phyloP scores from a whole-genome alignment of 2,797 vertebrate species.

The Clarias pachynema region DNA sequence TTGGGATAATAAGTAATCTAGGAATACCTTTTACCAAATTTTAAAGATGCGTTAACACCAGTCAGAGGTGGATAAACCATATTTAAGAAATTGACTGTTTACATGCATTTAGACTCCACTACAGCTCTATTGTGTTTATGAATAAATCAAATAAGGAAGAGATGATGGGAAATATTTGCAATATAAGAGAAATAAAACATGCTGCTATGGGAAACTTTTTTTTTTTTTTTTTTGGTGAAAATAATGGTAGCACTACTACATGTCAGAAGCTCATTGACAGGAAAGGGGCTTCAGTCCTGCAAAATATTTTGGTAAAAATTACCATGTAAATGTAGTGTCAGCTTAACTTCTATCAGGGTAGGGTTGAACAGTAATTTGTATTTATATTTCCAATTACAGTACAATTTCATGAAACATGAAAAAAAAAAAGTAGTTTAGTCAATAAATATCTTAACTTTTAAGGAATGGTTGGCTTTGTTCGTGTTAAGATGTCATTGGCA shows the following conservation, averaged over 20 bases:
- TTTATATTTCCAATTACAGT: neutral
- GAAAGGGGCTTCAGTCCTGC: neutral
- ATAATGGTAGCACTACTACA: neutral
- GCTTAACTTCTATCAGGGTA: no score
- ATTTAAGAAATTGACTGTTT: no score
- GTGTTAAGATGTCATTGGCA: constrained; percentile 19
- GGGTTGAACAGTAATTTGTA: neutral
- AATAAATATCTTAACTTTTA: neutral
- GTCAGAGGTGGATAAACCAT: no score
- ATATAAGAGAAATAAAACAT: neutral
- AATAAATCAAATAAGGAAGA: no score
- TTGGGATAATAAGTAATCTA: no score
- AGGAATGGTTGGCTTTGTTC: neutral
- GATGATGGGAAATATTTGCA: no score
- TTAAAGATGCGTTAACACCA: no score
- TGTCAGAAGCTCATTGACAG: neutral
- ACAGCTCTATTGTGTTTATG: no score
- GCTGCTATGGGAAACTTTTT: neutral
- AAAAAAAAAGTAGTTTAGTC: neutral
- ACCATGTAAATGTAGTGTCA: neutral
- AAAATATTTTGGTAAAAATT: neutral
- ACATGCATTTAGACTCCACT: no score
- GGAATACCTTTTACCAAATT: no score
- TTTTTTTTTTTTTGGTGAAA: neutral
- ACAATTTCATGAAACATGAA: neutral